A percentile compares a stretch with the other conserved stretches of the same genome.
These are phyloP conservation scores for Porites rus DNA, from an alignment of 92 coral and sea anemone species.

Conservation along the genomic window DNA sequence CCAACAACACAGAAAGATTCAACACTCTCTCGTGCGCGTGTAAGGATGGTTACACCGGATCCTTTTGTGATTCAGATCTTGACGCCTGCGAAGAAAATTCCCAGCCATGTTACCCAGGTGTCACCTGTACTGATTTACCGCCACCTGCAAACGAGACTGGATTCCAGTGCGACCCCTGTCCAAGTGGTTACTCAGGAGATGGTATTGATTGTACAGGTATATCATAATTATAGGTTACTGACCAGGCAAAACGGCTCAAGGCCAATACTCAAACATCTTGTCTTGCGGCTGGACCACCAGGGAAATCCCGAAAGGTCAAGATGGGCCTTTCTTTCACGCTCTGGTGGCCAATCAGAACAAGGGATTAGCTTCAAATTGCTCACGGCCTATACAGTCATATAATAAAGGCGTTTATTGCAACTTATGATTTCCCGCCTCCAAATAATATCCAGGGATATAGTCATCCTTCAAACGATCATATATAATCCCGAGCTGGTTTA, in stretches of 20 bases:
- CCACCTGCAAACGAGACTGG: slow-evolving; percentile 67
- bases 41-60: slow-evolving; percentile 67
- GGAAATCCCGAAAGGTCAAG: no score
- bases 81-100: slow-evolving; percentile 60
- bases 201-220: slow-evolving; percentile 80
- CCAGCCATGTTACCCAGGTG: slow-evolving; percentile 62
- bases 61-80: slow-evolving; percentile 64
- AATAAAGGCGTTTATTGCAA: no score
- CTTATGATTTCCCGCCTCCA: no score
- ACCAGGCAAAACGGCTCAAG: no score
- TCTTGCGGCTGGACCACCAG: no score
- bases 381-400: no score
- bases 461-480: no score
- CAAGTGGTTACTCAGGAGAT: slow-evolving; percentile 75
- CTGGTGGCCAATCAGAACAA: no score
- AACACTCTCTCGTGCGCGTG: slow-evolving; percentile 64
- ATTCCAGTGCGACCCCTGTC: slow-evolving; percentile 81
- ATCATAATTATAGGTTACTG: neutral
- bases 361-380: no score
- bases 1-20: slow-evolving; percentile 37
- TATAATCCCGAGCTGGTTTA: no score
- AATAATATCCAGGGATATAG: no score
- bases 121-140: slow-evolving; percentile 65
- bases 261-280: neutral
- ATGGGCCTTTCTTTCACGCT: no score